phyloP scores from a whole-genome alignment of 1,140 invertebrate genomes.

The Sarcophaga bullata region DNA sequence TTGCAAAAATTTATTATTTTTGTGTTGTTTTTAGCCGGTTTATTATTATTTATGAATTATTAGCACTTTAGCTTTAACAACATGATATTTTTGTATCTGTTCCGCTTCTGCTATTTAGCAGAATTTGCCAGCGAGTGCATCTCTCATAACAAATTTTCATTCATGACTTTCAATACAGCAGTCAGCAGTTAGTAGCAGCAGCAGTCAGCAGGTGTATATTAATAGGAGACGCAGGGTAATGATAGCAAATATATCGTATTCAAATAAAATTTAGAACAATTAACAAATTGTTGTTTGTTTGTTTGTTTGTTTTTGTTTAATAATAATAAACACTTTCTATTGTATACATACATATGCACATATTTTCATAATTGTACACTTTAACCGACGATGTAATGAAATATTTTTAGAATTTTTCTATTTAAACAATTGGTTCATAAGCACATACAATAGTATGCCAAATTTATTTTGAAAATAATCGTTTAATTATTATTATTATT shows the following conservation, averaged over 20 bases:
- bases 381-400: neutral
- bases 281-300: neutral
- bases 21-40: too few species aligned
- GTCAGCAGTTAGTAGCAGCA: neutral
- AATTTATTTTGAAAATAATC: neutral
- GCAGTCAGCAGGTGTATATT: neutral
- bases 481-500: too few species aligned
- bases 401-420: conserved; percentile 10
- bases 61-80: conserved; percentile 4
- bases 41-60: neutral
- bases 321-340: conserved; percentile 13
- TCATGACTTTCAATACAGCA: neutral
- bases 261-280: conserved; percentile 12
- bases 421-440: neutral
- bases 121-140: neutral
- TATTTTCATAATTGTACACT: too few species aligned
- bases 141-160: neutral
- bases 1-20: too few species aligned
- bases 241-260: neutral
- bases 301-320: neutral
- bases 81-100: neutral
- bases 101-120: neutral
- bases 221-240: neutral
- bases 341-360: neutral
- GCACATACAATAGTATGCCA: neutral